phyloP scores from a whole-genome alignment of 1,140 invertebrate genomes.

The Bombus haemorrhoidalis region DNA sequence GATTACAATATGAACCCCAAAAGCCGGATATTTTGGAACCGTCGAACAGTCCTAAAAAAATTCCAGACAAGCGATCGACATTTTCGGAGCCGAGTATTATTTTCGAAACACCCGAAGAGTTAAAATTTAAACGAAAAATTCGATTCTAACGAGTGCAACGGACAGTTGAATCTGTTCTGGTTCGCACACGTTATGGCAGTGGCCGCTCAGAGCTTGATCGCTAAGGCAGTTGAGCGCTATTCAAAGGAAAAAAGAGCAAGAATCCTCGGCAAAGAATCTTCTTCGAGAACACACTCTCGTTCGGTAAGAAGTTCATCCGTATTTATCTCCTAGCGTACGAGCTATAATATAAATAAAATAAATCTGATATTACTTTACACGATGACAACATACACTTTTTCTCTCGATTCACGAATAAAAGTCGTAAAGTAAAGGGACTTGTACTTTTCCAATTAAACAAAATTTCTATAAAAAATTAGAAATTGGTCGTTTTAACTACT shows the following conservation, averaged over 20 bases:
- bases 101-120: constrained; percentile 11
- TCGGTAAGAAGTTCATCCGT: constrained; percentile 13
- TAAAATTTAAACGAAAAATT: constrained; percentile 11
- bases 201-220: constrained; percentile 72
- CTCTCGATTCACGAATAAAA: background rate
- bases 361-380: constrained; percentile 15
- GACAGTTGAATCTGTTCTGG: background rate
- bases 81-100: background rate
- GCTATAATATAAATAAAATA: constrained; percentile 35
- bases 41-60: no score
- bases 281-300: background rate
- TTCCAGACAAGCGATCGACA: no score
- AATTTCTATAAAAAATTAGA: background rate
- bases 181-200: constrained; percentile 71
- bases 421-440: background rate
- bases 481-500: background rate
- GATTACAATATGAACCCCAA: no score
- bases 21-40: no score
- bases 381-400: background rate
- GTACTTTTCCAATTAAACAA: background rate
- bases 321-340: background rate
- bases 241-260: constrained; percentile 47
- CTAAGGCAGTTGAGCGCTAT: constrained; percentile 75
- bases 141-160: constrained; percentile 20
- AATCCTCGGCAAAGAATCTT: constrained; percentile 35